A percentile compares a stretch with the other conserved stretches of the same genome.
These are phyloP conservation scores for Aix galericulata DNA, from an alignment of 2,113 vertebrate genomes.

Conservation along the genomic window DNA sequence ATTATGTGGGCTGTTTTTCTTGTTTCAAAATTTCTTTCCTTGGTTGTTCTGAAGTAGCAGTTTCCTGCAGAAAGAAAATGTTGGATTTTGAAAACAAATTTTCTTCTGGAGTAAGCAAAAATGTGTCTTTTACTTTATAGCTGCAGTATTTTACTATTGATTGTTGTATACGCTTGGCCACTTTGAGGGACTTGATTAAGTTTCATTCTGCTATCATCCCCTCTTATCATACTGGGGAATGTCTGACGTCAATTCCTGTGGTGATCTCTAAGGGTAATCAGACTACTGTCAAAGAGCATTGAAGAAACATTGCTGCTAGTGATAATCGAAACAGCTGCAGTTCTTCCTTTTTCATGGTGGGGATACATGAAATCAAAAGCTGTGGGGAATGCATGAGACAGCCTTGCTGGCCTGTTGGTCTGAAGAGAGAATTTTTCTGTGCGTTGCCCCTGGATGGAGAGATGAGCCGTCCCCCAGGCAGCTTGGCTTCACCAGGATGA, in stretches of 20 bases:
- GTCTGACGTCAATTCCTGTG: not conserved
- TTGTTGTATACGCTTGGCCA: not conserved
- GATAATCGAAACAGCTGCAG: not conserved
- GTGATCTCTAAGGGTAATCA: not conserved
- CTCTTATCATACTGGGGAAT: not conserved
- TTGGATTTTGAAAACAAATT: not conserved
- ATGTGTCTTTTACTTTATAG: rapidly evolving
- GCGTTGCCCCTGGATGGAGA: not conserved
- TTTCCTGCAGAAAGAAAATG: not conserved
- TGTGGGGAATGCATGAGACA: not conserved
- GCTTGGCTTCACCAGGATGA: not conserved
- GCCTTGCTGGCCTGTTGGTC: not conserved
- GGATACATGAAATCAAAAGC: not conserved
- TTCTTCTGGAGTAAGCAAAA: not conserved
- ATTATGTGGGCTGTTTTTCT: not conserved
- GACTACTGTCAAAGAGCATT: not conserved
- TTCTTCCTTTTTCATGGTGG: not conserved
- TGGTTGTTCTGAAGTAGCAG: not conserved
- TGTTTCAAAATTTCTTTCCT: not conserved
- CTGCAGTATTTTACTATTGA: not conserved
- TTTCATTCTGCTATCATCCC: not conserved
- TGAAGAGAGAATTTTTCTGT: not conserved
- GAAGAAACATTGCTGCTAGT: not conserved
- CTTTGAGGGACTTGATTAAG: not conserved
- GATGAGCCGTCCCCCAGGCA: not conserved